Conservation (phyloP, 1,140 invertebrate species). For the Papilio polyxenes region DNA sequence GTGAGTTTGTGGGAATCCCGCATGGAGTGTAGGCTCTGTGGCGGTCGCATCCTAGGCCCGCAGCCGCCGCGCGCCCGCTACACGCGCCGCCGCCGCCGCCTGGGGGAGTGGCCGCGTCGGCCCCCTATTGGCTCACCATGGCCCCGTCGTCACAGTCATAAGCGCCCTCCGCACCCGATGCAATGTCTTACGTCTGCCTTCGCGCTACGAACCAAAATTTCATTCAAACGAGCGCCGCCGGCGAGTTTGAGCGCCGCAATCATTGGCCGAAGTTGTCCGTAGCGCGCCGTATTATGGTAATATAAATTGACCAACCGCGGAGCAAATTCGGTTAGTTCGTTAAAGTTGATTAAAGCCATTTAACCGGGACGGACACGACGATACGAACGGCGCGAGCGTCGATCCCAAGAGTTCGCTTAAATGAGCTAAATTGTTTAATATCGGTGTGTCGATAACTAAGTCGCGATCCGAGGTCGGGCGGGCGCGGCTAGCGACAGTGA, state of each 20-base stretch:
- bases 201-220: slow-evolving; percentile 61
- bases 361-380: slow-evolving; percentile 77
- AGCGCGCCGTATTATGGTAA: slow-evolving; percentile 76
- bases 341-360: slow-evolving; percentile 82
- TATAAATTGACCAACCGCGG: slow-evolving; percentile 82
- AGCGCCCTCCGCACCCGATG: slow-evolving; percentile 56
- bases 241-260: slow-evolving; percentile 53
- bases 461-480: slow-evolving; percentile 56
- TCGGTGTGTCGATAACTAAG: slow-evolving; percentile 70
- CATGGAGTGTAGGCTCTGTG: slow-evolving; percentile 59
- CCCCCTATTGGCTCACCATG: slow-evolving; percentile 59
- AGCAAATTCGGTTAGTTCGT: slow-evolving; percentile 81
- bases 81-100: slow-evolving; percentile 41
- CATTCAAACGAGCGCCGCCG: slow-evolving; percentile 44
- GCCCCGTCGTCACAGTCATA: slow-evolving; percentile 51
- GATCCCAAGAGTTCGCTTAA: slow-evolving; percentile 72
- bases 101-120: slow-evolving; percentile 59
- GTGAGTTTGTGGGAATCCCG: slow-evolving; percentile 76
- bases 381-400: slow-evolving; percentile 75
- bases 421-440: slow-evolving; percentile 81
- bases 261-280: slow-evolving; percentile 66
- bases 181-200: slow-evolving; percentile 58
- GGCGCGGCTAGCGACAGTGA: slow-evolving; percentile 46
- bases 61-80: slow-evolving; percentile 41
- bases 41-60: slow-evolving; percentile 47